These are phyloP conservation scores for Helicoverpa assulta DNA, from an alignment of 2,888 invertebrate species.

Conservation along the genomic window DNA sequence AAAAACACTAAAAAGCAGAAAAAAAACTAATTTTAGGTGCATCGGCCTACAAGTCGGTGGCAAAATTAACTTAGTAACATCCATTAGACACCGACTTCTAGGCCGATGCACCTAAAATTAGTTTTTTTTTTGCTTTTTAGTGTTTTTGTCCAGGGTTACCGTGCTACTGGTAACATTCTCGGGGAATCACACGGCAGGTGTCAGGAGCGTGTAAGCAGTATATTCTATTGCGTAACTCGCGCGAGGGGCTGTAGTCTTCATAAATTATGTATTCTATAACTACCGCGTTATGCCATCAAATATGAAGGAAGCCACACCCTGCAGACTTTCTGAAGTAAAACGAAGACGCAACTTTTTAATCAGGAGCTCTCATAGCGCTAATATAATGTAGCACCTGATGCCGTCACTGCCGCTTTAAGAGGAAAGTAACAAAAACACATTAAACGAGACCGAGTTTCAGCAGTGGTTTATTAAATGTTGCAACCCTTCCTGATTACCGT, in stretches of 20 bases:
- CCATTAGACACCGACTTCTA: no score
- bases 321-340: constrained; percentile 3
- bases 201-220: no score
- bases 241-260: neutral
- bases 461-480: constrained; percentile 59
- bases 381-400: constrained; percentile 31
- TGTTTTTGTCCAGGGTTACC: neutral
- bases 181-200: no score
- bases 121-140: no score
- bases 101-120: no score
- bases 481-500: constrained; percentile 55
- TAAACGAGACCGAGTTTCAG: constrained; percentile 38
- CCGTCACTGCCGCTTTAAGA: constrained; percentile 31
- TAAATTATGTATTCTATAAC: constrained; percentile 1
- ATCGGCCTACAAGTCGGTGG: no score
- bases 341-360: constrained; percentile 29
- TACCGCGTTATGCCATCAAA: neutral
- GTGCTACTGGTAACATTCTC: no score
- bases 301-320: neutral
- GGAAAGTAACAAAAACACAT: constrained; percentile 53
- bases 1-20: no score
- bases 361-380: constrained; percentile 28
- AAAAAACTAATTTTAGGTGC: no score
- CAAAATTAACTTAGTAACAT: no score
- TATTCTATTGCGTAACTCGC: no score